These are phyloP conservation scores for Caenorhabditis imperialis DNA, from an alignment of 2,888 invertebrate species.

Conservation along the genomic window DNA sequence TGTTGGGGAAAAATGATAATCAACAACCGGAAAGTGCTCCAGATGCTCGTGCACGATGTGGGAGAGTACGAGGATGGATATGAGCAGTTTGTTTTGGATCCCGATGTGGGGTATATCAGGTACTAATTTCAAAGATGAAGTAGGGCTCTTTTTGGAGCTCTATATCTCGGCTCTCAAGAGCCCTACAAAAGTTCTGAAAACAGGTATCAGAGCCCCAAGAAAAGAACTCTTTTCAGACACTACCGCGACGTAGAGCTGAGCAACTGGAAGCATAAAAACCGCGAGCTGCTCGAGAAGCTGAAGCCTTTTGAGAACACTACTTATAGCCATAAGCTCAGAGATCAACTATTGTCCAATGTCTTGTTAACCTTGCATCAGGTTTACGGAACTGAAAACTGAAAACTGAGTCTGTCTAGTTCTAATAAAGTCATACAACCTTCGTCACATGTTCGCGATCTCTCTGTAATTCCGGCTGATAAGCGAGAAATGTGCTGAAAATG, in stretches of 20 bases:
- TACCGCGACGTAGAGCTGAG: conserved; percentile 39
- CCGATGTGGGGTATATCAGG: conserved; percentile 33
- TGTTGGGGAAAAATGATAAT: conserved; percentile 37
- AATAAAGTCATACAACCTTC: neutral
- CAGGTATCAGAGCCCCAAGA: too few species aligned
- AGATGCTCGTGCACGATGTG: conserved; percentile 39
- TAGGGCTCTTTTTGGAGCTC: too few species aligned
- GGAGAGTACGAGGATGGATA: conserved; percentile 32
- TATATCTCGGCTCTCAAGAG: too few species aligned
- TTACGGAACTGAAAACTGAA: conserved; percentile 1
- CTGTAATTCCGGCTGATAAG: conserved; percentile 46
- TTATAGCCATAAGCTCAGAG: conserved; percentile 14
- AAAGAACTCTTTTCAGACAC: too few species aligned
- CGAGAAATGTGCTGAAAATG: conserved; percentile 6
- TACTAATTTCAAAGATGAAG: neutral
- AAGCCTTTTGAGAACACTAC: conserved; percentile 29
- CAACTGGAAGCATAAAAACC: conserved; percentile 29
- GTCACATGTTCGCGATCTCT: conserved; percentile 42
- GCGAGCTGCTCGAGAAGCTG: conserved; percentile 4
- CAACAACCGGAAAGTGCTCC: conserved; percentile 32
- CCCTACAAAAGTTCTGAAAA: too few species aligned
- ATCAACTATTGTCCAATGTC: conserved; percentile 19
- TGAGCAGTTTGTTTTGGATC: conserved; percentile 20
- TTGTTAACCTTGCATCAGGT: conserved; percentile 19
- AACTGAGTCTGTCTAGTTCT: neutral